Evolutionary conservation across 37 sponge, comb jelly and placozoan genomes (phyloP), one percentile per base, ranked within the genome.

Genomic region (Agelas oroides): DNA sequence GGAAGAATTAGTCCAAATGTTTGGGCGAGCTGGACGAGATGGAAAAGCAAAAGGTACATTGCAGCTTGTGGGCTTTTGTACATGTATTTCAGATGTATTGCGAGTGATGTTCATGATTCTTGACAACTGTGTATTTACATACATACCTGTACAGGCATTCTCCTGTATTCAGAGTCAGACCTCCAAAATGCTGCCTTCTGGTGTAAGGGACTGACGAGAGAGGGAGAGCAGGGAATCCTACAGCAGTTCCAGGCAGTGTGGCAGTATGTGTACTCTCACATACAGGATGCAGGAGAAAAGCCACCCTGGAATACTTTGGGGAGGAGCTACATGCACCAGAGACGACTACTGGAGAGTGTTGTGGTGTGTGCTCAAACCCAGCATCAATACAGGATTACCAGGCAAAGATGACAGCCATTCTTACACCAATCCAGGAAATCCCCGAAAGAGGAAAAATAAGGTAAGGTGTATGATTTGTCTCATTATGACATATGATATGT

Each of bases 1-100:
- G 2, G 77, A 75, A 28, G 78, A 65, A 65, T 20, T 75, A 23
- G 78, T 76, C 5, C 86, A 85, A 53, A 71, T 67, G 35, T 75
- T 85, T 75, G 86, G 86, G 3, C 75, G 86, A 52, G 86, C 86
- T 30, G 86, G 86, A 21, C 75, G 86, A 68, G 77, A 85, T 66
- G 86, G 86, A 1, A 18, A 71, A 6, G 23, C 27, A 76, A 78
- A 69, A 65, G 28, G 59, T n/a, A n/a, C n/a, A n/a, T n/a, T n/a
- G n/a, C n/a, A n/a, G n/a, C n/a, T n/a, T n/a, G n/a, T n/a, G n/a
- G n/a, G n/a, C n/a, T n/a, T n/a, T n/a, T n/a, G n/a, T n/a, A n/a
- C n/a, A n/a, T n/a, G n/a, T n/a, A n/a, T n/a, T n/a, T n/a, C n/a
- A n/a, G n/a, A n/a, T n/a, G n/a, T n/a, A n/a, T n/a, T n/a, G n/a